Evolutionary conservation across 2,113 vertebrate genomes (phyloP), one percentile per base, ranked within the genome.

Genomic region (Hipposideros armiger): DNA sequence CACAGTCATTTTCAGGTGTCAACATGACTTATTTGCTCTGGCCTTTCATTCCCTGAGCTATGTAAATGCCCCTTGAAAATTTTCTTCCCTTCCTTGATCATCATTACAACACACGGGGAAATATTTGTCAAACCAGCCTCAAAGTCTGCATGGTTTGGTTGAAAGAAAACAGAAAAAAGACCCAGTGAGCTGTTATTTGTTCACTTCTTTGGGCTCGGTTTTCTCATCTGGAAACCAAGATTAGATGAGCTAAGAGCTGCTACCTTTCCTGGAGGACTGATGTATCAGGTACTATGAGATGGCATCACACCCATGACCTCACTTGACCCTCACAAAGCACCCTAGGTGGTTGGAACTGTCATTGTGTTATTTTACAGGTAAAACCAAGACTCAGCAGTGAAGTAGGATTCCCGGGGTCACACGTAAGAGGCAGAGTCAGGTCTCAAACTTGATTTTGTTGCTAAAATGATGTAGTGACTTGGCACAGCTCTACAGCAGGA

Each of bases 221-320:
- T 83, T 67, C 40, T 76, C 70, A 15, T 40, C 52, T 77, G 15
- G 66, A 62, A 50, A 36, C 76, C 2, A 4, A 76, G 52, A 52
- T 2, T 32, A 47, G 30, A 26, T 56, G 50, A 66, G 30, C 7
- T 24, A 47, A 58, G 60, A 69, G 22, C 78, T 0, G 0, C 54
- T 36, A 4, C 52, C 4, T 0, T 58, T 85, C 32, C 58, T 10
- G 32, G 45, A 60, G 2, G 60, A 19, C 88, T 36, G 9, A 24
- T 0, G 0, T 3, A 4, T 28, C 87, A 54, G 15, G 14, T 54
- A 7, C 70, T 58, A 1, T 19, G 24, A 15, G 0, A 16, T 4
- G 11, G 40, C 30, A 4, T 77, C 11, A 4, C 11, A 36, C 9
- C 47, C 26, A 9, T 0, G 0, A 11, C 50, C 14, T 36, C 8